Evolutionary conservation across 2,888 invertebrate species (phyloP), one percentile per base, ranked within the genome.

Genomic region (Drosophila emarginata): DNA sequence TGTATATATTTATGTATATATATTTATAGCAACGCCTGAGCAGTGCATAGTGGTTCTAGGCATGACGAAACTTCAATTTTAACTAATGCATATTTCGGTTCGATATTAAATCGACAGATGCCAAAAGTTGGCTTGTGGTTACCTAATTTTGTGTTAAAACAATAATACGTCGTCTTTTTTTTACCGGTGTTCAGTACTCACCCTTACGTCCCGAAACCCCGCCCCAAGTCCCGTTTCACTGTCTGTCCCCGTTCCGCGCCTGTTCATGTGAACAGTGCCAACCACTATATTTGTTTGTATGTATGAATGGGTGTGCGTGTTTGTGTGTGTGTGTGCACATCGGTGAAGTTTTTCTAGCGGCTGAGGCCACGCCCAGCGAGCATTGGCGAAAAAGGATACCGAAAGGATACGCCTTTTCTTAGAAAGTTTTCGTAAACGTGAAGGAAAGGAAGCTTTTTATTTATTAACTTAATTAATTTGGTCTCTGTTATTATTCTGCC

Each of bases 321-420:
- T 2, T 36, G 26, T 14, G 37, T 18, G 21, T 56, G 57, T 61
- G 54, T 62, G 45, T 61, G 18, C 45, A 45, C 45, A 21, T 45
- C 54, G 54, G 67, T 68, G 50, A 64, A 61, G 69, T 74, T 84
- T 84, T 82, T 80, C 69, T 70, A 72, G 73, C 59, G 63, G 61
- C 59, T 54, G 64, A 63, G 52, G 66, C 88, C 89, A 87, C 83
- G 89, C 89, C 88, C 56, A 64, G 59, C 59, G 64, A 56, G 66
- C 83, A 80, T 82, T 77, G 80, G 75, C 60, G 68, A 79, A 80
- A 82, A 79, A 79, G 57, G 57, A 36, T 57, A 39, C 9, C 23
- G 45, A 39, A 54, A 61, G 72, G 77, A 67, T 69, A 77, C 83
- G 79, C 79, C 79, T 83, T 82, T 82, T 82, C 83, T 82, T 79